Percentiles rank a stretch among this genome's conserved stretches.
Conservation (phyloP, 2,113 vertebrate genomes). For the Hippopotamus amphibius region DNA sequence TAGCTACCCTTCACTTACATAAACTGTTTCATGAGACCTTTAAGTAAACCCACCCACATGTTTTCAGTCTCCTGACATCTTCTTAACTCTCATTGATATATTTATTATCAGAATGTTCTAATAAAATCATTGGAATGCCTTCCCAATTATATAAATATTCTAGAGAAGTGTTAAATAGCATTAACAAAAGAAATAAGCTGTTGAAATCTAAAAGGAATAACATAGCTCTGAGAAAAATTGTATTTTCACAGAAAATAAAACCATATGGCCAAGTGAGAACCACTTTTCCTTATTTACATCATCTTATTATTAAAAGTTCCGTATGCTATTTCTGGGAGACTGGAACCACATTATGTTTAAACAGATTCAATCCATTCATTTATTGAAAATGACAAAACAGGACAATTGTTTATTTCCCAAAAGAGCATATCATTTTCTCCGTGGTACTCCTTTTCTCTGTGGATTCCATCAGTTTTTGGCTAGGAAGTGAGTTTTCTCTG, state of each 20-base stretch:
- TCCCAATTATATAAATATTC: background rate
- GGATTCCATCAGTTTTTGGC: background rate
- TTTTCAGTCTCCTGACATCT: slow-evolving; percentile 10
- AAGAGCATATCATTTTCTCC: background rate
- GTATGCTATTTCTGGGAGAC: slow-evolving; percentile 63
- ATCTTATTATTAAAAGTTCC: slow-evolving; percentile 66
- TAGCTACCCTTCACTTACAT: background rate
- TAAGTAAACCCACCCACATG: background rate
- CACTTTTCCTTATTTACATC: slow-evolving; percentile 53
- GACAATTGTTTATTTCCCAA: slow-evolving; percentile 23
- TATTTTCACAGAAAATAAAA: slow-evolving; percentile 65
- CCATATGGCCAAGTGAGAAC: slow-evolving; percentile 72
- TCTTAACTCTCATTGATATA: background rate
- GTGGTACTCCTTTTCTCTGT: background rate
- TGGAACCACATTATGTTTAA: slow-evolving; percentile 48
- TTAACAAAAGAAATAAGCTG: slow-evolving; percentile 58
- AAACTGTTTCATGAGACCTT: background rate
- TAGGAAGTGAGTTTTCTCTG: background rate
- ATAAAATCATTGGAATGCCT: slow-evolving; percentile 40
- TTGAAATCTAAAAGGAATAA: slow-evolving; percentile 55
- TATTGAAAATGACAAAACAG: slow-evolving; percentile 50
- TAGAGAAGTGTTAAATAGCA: slow-evolving; percentile 43
- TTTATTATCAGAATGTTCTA: slow-evolving; percentile 36
- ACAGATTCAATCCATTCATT: slow-evolving; percentile 35
- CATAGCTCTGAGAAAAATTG: slow-evolving; percentile 61